phyloP scores from a whole-genome alignment of 2,113 vertebrate species.

The Cebus imitator region DNA sequence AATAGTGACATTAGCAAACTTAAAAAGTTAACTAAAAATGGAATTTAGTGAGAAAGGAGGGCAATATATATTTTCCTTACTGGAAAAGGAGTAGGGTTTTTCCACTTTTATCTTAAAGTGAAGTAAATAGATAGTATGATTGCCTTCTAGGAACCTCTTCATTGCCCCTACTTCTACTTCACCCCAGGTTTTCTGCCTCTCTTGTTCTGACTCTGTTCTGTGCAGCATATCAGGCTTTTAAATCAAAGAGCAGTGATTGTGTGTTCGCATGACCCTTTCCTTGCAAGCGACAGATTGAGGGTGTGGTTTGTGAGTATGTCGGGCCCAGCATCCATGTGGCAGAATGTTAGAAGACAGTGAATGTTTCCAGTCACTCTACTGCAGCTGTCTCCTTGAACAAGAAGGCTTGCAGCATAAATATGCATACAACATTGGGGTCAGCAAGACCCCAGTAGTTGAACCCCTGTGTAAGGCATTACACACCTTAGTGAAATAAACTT shows the following conservation, averaged over 20 bases:
- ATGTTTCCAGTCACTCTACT: fast-evolving
- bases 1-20: neutral
- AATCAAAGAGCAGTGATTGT: neutral
- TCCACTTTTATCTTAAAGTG: neutral
- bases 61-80: neutral
- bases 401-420: fast-evolving
- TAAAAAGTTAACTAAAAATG: neutral
- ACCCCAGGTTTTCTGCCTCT: neutral
- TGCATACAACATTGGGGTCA: fast-evolving
- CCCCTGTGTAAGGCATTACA: neutral
- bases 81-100: neutral
- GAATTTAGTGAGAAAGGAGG: neutral
- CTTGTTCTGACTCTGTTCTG: neutral
- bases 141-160: neutral
- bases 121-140: neutral
- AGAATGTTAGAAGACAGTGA: neutral
- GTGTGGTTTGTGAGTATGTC: neutral
- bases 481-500: neutral
- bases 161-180: neutral
- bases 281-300: neutral
- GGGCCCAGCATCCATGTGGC: fast-evolving
- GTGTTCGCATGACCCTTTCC: neutral
- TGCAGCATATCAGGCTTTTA: neutral
- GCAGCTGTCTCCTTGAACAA: neutral
- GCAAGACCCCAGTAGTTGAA: neutral